Evolutionary conservation across 2,797 vertebrate species (phyloP).

Genomic region (Aulostomus chinensis): DNA sequence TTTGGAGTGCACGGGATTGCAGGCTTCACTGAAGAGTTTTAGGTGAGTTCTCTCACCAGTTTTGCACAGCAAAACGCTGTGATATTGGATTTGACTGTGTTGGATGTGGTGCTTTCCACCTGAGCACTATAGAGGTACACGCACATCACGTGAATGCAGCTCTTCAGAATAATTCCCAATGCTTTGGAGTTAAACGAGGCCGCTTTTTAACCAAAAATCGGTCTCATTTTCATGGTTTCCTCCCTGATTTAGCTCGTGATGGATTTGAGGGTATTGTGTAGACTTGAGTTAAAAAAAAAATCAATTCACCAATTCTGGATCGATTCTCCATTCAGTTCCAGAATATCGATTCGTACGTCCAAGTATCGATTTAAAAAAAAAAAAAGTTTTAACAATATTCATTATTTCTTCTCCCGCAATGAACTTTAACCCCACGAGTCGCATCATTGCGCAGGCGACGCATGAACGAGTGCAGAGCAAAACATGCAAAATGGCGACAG

Average conservation of each 20-base stretch:
- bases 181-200: slow-evolving; percentile 17
- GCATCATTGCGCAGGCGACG: too few relatives aligned
- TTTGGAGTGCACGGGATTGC: neutral
- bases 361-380: too few relatives aligned
- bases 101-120: slow-evolving; percentile 9
- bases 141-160: slow-evolving; percentile 3
- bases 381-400: too few relatives aligned
- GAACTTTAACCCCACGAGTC: too few relatives aligned
- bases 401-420: too few relatives aligned
- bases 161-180: neutral
- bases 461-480: too few relatives aligned
- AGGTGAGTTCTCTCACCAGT: neutral
- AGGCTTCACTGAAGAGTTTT: slow-evolving; percentile 19
- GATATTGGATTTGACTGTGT: neutral
- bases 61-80: slow-evolving; percentile 16
- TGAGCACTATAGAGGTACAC: slow-evolving; percentile 10
- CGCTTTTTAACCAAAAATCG: slow-evolving; percentile 5
- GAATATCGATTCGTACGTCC: too few relatives aligned
- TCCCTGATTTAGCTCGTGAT: slow-evolving; percentile 23
- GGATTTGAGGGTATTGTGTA: slow-evolving; percentile 21
- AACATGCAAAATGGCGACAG: too few relatives aligned
- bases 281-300: too few relatives aligned
- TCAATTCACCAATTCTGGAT: too few relatives aligned
- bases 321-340: too few relatives aligned
- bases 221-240: slow-evolving; percentile 26